Percentiles rank a stretch among this genome's conserved stretches.
Conservation (phyloP, 1,140 invertebrate species). For the Papilio polyxenes region DNA sequence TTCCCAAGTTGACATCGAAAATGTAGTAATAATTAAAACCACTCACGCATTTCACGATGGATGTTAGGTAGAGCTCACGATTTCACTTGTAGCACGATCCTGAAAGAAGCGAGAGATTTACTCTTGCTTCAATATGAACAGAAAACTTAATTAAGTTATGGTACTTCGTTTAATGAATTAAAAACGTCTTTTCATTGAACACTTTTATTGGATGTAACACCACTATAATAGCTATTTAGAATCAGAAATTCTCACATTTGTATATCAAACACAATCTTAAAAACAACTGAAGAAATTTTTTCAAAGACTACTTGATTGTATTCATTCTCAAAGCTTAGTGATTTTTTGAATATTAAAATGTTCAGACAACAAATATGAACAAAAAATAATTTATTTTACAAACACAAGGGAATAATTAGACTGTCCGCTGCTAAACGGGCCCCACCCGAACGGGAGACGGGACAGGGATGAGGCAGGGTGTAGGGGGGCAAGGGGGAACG, state of each 20-base stretch:
- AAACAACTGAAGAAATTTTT: neutral
- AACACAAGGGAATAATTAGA: conserved; percentile 14
- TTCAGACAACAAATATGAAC: conserved; percentile 16
- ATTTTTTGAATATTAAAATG: conserved; percentile 4
- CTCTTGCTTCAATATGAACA: conserved; percentile 1
- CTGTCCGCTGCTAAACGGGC: conserved; percentile 51
- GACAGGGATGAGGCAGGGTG: conserved; percentile 42
- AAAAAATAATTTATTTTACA: conserved; percentile 21
- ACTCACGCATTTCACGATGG: conserved; percentile 15
- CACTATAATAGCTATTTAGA: too few species aligned
- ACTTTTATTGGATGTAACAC: neutral
- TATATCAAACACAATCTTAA: neutral
- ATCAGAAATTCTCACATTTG: neutral
- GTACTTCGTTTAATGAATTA: neutral
- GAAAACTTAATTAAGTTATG: neutral
- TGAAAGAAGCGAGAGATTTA: conserved; percentile 25
- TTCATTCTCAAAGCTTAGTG: neutral
- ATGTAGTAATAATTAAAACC: neutral
- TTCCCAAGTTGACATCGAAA: neutral
- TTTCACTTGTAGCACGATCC: conserved; percentile 10
- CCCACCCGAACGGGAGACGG: conserved; percentile 45
- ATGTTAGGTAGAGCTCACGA: conserved; percentile 8
- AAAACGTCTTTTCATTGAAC: neutral
- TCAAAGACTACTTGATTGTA: neutral
- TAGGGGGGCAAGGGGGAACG: conserved; percentile 53